phyloP scores from a whole-genome alignment of 2,888 invertebrate genomes.

The Blomia tropicalis region DNA sequence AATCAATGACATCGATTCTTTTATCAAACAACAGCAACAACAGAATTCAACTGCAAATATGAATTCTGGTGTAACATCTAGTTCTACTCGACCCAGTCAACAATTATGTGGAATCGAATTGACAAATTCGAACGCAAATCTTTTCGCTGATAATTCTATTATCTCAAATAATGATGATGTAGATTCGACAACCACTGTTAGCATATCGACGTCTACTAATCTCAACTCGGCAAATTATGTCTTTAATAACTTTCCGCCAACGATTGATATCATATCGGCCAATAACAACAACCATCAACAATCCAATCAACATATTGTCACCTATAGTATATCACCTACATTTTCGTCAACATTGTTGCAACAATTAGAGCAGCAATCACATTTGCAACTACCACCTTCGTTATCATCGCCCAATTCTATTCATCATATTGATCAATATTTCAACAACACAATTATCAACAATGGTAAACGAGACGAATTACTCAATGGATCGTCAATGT shows the following conservation, averaged over 20 bases:
- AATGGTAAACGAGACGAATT: background rate
- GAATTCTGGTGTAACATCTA: background rate
- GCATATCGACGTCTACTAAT: background rate
- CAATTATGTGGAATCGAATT: background rate
- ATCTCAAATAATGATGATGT: background rate
- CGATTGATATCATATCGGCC: background rate
- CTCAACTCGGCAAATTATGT: background rate
- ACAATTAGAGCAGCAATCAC: background rate
- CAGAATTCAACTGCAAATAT: background rate
- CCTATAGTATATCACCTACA: background rate
- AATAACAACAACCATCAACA: no score
- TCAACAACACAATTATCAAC: background rate
- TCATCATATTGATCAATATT: background rate
- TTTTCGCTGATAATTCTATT: background rate
- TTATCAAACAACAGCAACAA: background rate
- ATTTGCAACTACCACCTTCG: background rate
- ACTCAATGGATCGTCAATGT: background rate
- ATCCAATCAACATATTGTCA: no score
- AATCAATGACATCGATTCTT: background rate
- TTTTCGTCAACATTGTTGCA: background rate
- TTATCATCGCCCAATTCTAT: no score
- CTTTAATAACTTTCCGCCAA: background rate
- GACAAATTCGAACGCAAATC: background rate
- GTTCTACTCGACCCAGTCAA: background rate
- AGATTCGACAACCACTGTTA: conserved; percentile 3